phyloP scores from a whole-genome alignment of 2,888 invertebrate species.

The Tetrapedia diversipes region DNA sequence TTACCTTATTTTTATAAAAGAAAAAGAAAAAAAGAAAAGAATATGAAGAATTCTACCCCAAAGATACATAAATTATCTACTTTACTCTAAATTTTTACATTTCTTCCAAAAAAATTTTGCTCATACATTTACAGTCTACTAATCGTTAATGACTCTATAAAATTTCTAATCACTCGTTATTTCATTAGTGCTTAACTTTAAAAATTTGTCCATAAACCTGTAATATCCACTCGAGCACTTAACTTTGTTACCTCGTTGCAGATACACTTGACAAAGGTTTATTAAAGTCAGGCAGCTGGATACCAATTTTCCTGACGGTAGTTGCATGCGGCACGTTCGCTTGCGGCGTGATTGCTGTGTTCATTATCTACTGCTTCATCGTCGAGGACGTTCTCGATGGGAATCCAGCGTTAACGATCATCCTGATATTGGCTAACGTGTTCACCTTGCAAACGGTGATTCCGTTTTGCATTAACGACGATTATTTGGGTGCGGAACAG shows the following conservation, averaged over 20 bases:
- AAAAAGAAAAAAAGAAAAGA: no score
- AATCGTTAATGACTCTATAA: no score
- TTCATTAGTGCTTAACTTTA: no score
- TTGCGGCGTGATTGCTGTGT: constrained; percentile 87
- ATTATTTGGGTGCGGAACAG: constrained; percentile 71
- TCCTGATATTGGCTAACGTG: constrained; percentile 82
- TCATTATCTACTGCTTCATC: constrained; percentile 87
- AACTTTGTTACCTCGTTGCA: constrained; percentile 22
- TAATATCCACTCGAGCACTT: not conserved
- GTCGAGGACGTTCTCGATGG: constrained; percentile 88
- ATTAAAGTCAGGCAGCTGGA: constrained; percentile 83
- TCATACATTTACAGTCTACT: no score
- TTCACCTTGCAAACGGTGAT: constrained; percentile 81
- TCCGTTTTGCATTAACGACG: constrained; percentile 81
- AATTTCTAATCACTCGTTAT: no score
- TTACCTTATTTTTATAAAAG: no score
- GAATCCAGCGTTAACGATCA: constrained; percentile 84
- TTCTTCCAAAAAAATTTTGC: no score
- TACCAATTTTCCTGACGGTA: constrained; percentile 87
- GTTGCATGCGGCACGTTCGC: constrained; percentile 87
- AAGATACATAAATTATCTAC: no score
- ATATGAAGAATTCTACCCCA: no score
- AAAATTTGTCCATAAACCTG: no score
- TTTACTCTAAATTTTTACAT: no score
- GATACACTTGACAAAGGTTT: constrained; percentile 48